Percentiles rank a stretch among this genome's conserved stretches.
Evolutionary conservation across 1,140 invertebrate genomes (phyloP).

Genomic region (Eupristina koningsbergeri): DNA sequence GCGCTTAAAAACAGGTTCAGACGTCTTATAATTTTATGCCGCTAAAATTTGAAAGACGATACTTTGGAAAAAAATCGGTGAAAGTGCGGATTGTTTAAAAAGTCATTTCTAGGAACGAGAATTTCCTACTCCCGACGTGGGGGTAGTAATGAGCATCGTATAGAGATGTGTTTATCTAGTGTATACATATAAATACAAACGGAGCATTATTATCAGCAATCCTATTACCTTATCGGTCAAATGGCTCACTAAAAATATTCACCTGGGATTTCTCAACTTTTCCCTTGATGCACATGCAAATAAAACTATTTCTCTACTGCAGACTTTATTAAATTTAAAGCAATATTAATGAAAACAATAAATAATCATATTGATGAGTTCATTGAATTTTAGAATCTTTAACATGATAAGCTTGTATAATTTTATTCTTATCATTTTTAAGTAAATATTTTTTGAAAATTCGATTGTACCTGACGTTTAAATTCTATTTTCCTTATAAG

Average conservation of each 20-base stretch:
- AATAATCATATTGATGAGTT: no score
- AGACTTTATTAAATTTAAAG: neutral
- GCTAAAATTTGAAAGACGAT: neutral
- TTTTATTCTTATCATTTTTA: no score
- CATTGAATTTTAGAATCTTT: no score
- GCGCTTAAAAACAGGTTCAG: neutral
- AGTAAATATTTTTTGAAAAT: no score
- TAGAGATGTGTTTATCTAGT: neutral
- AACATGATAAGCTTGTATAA: no score
- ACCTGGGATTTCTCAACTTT: neutral
- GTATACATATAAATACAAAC: neutral
- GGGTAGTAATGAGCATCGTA: neutral
- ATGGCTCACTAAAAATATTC: neutral
- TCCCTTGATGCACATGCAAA: neutral
- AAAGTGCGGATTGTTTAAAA: neutral
- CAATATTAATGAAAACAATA: neutral
- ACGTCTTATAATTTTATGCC: neutral
- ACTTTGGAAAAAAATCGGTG: neutral
- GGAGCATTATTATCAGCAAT: neutral
- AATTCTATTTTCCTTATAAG: no score
- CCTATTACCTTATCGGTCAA: constrained; percentile 26
- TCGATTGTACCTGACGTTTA: no score
- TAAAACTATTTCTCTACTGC: neutral
- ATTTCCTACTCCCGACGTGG: neutral
- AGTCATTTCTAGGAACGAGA: neutral